A percentile compares a stretch with the other conserved stretches of the same genome.
Conservation (phyloP, 2,797 vertebrate genomes). For the Acipenser oxyrinchus region DNA sequence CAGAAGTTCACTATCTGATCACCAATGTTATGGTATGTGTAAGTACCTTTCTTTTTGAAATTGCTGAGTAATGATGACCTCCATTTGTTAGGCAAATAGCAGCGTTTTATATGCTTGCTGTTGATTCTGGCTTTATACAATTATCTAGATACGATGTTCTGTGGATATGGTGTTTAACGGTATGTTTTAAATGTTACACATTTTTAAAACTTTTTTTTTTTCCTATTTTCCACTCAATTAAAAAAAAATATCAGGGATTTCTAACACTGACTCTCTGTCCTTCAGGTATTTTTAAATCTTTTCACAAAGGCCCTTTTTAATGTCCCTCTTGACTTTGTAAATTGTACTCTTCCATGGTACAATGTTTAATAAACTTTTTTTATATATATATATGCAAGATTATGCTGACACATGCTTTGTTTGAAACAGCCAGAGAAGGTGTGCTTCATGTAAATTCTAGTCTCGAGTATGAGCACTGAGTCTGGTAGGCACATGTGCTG, state of each 20-base stretch:
- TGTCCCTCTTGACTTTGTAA: slow-evolving; percentile 24
- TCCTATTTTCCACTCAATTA: not conserved
- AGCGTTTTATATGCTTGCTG: not conserved
- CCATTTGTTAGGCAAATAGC: too few species aligned
- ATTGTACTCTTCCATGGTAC: slow-evolving; percentile 24
- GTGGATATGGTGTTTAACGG: not conserved
- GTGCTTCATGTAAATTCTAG: too few species aligned
- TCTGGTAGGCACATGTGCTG: too few species aligned
- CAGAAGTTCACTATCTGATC: not conserved
- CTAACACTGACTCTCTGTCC: not conserved
- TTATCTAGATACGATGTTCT: not conserved
- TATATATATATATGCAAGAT: too few species aligned
- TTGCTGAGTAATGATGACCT: not conserved
- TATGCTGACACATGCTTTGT: too few species aligned
- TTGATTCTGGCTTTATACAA: slow-evolving; percentile 12
- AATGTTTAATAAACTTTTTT: slow-evolving; percentile 26
- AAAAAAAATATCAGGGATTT: slow-evolving; percentile 2
- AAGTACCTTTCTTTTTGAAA: slow-evolving; percentile 19
- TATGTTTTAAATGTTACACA: not conserved
- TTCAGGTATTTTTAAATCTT: slow-evolving; percentile 22
- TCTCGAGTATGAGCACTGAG: too few species aligned
- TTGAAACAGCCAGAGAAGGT: too few species aligned
- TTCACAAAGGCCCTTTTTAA: slow-evolving; percentile 5
- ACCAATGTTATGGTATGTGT: slow-evolving; percentile 17
- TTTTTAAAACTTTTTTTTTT: not conserved